Evolutionary conservation across 2,113 vertebrate species (phyloP).

Genomic region (Aldabrachelys gigantea): DNA sequence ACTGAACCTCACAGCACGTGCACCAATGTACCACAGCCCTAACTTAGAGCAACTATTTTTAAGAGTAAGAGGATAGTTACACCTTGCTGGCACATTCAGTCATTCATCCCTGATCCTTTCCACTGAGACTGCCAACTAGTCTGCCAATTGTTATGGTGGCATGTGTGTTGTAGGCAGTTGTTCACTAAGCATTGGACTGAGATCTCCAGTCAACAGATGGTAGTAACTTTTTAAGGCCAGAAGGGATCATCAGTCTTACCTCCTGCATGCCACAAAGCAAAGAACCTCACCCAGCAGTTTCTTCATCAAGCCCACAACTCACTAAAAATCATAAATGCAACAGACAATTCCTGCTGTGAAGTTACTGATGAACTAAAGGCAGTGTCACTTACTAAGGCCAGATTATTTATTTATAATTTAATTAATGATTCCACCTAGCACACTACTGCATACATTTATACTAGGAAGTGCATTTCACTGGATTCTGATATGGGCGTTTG

Average conservation of each 20-base stretch:
- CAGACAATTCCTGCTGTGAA: background rate
- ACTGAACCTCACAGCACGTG: constrained; percentile 21
- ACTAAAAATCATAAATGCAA: background rate
- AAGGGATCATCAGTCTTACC: background rate
- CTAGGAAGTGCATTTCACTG: background rate
- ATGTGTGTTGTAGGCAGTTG: background rate
- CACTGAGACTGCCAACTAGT: background rate
- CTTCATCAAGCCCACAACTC: background rate
- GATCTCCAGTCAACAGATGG: background rate
- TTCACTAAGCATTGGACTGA: background rate
- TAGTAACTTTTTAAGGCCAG: background rate
- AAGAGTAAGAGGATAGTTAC: background rate
- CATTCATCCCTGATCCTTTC: background rate
- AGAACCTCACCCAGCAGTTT: background rate
- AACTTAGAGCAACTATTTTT: constrained; percentile 6
- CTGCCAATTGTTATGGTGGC: background rate
- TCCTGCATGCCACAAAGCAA: background rate
- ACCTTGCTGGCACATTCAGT: background rate
- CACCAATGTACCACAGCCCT: background rate
- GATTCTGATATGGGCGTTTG: background rate
- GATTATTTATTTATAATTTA: background rate
- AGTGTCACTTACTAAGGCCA: background rate
- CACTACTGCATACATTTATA: background rate
- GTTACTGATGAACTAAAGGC: background rate
- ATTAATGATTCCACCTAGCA: background rate